Percentiles rank a stretch among this genome's conserved stretches.
phyloP scores from a whole-genome alignment of 2,888 invertebrate species.

The Leptopilina myrica region DNA sequence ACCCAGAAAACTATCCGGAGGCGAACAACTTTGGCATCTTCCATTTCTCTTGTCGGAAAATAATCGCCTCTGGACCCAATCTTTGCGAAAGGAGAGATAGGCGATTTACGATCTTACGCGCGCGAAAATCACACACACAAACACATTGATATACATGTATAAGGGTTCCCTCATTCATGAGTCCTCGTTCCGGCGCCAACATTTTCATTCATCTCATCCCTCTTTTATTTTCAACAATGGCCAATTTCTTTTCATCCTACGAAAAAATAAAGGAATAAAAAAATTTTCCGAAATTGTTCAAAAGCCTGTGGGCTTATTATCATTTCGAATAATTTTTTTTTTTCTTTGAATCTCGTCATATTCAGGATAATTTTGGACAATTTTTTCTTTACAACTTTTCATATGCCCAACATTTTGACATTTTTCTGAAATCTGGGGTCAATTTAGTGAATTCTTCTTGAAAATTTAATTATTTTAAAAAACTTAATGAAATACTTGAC shows the following conservation, averaged over 20 bases:
- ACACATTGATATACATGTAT: too few species aligned
- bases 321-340: too few species aligned
- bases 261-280: background rate
- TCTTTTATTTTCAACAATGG: slow-evolving; percentile 23
- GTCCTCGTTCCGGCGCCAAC: slow-evolving; percentile 49
- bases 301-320: background rate
- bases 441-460: too few species aligned
- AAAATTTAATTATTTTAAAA: too few species aligned
- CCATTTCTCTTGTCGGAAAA: slow-evolving; percentile 43
- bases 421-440: too few species aligned
- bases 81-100: slow-evolving; percentile 29
- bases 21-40: slow-evolving; percentile 27
- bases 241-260: background rate
- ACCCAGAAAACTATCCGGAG: slow-evolving; percentile 37
- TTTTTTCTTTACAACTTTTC: too few species aligned
- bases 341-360: background rate
- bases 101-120: slow-evolving; percentile 58
- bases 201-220: slow-evolving; percentile 62
- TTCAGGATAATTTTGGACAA: too few species aligned
- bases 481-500: too few species aligned
- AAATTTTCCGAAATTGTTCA: too few species aligned
- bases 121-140: slow-evolving; percentile 53
- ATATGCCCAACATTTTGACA: too few species aligned
- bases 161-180: slow-evolving; percentile 52
- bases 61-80: slow-evolving; percentile 45